Evolutionary conservation across 2,797 vertebrate genomes (phyloP), one percentile per base, ranked within the genome.

Genomic region (Fistularia commersonii): DNA sequence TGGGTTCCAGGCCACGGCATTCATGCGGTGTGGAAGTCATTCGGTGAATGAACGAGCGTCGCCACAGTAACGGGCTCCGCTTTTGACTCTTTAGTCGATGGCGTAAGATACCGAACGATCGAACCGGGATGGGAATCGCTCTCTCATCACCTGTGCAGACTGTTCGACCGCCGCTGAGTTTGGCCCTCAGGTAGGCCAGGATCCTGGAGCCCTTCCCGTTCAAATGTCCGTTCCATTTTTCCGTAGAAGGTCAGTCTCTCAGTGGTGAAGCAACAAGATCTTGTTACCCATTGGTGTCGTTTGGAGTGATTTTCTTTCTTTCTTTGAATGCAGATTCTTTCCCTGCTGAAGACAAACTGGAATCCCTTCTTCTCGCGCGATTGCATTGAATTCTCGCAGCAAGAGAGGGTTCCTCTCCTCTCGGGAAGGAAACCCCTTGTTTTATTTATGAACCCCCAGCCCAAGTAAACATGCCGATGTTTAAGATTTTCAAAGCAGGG

Each of bases 181-280:
- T 23, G 23, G 23, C 23, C 23, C 23, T 23, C 23, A 23, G 23
- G 23, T 23, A 23, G 23, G 4, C 23, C 23, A 23, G 23, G 23
- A 23, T 2, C 23, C 23, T 23, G 2, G 23, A 4, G 23, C 23
- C 23, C 23, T 91, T 89, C 86, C 74, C 68, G 49, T 64, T 77
- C 72, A 56, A 70, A 54, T 74, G 69, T 71, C 77, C 76, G 78
- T 86, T 82, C 75, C 63, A 64, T 76, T 69, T 70, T 63, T 61
- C 70, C 46, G 41, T 47, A 15, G 23, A 23, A 56, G 50, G 64
- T 67, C 78, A 40, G 58, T 79, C 69, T 70, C 57, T 70, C 57
- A 42, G 67, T 23, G 32, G 66, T 51, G 52, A 58, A 70, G 61
- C 70, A 53, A 48, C 54, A 74, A 73, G 63, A 23, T 81, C 63